These are phyloP conservation scores for Allygus modestus DNA, from an alignment of 2,888 invertebrate genomes.

Conservation along the genomic window DNA sequence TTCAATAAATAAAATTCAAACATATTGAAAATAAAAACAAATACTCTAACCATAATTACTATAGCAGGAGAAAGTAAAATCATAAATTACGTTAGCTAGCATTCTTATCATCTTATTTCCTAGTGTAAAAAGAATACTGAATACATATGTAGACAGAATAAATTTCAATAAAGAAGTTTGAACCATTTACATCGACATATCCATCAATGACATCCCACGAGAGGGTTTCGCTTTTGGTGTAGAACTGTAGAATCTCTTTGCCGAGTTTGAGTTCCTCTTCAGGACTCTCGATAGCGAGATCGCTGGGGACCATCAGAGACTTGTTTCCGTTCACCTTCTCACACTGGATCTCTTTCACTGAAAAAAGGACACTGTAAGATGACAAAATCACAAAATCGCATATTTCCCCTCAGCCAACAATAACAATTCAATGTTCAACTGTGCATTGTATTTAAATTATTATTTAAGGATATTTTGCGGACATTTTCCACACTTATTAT, in stretches of 20 bases:
- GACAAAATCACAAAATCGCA: not conserved
- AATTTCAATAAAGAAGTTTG: no score
- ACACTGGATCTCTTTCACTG: conserved; percentile 20
- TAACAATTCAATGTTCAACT: not conserved
- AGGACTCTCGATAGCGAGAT: not conserved
- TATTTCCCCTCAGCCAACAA: not conserved
- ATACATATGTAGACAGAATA: no score
- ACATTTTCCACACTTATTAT: no score
- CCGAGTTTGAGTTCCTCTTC: conserved; percentile 5
- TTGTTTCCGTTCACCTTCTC: conserved; percentile 15
- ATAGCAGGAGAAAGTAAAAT: no score
- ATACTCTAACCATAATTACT: no score
- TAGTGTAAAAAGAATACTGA: no score
- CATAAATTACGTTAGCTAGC: no score
- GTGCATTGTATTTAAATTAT: not conserved
- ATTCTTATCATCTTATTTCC: no score
- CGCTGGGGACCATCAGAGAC: conserved; percentile 18
- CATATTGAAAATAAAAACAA: no score
- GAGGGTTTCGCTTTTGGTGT: conserved; percentile 32
- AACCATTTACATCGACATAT: conserved; percentile 44
- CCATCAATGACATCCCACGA: conserved; percentile 30
- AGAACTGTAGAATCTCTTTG: conserved; percentile 26
- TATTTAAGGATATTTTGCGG: no score
- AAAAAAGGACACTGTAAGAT: not conserved
- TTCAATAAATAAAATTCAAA: no score